Conservation (phyloP, 2,797 vertebrate genomes). For the Eleutherodactylus coqui region DNA sequence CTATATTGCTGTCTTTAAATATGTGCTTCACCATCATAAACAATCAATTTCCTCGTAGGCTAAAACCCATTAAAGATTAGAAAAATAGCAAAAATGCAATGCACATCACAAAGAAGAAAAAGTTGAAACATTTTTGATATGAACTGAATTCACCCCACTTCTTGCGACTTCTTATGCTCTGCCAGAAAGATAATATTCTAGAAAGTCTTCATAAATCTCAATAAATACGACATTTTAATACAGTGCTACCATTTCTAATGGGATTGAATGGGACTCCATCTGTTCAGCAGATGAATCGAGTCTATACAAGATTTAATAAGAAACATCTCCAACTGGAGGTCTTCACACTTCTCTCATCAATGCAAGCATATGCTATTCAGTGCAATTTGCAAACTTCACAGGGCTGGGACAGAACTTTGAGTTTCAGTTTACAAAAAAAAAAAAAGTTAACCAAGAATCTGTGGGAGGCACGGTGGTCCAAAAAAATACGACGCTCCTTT, state of each 20-base stretch:
- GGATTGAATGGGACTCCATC: slow-evolving; percentile 57
- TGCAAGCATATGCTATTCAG: slow-evolving; percentile 57
- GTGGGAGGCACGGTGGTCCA: slow-evolving; percentile 8
- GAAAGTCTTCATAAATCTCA: slow-evolving; percentile 55
- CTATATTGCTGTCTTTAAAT: neutral
- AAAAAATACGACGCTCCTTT: neutral
- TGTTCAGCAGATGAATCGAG: slow-evolving; percentile 60
- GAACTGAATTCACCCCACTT: slow-evolving; percentile 49
- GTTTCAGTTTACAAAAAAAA: slow-evolving; percentile 43
- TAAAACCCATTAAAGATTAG: slow-evolving; percentile 18
- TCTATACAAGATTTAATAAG: slow-evolving; percentile 54
- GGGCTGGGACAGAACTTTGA: slow-evolving; percentile 10
- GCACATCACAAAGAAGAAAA: slow-evolving; percentile 16
- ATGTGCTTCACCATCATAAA: neutral
- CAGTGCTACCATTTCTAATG: slow-evolving; percentile 55
- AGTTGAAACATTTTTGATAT: slow-evolving; percentile 41
- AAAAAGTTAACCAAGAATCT: neutral
- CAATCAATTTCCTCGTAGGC: neutral
- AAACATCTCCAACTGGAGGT: slow-evolving; percentile 58
- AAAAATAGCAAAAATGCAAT: neutral
- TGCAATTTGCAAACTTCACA: slow-evolving; percentile 55
- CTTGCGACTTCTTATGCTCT: slow-evolving; percentile 29
- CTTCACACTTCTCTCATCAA: slow-evolving; percentile 58
- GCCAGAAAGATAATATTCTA: slow-evolving; percentile 48
- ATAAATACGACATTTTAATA: slow-evolving; percentile 57